Evolutionary conservation across 2,113 vertebrate species (phyloP).

Genomic region (Syngnathoides biaculeatus): DNA sequence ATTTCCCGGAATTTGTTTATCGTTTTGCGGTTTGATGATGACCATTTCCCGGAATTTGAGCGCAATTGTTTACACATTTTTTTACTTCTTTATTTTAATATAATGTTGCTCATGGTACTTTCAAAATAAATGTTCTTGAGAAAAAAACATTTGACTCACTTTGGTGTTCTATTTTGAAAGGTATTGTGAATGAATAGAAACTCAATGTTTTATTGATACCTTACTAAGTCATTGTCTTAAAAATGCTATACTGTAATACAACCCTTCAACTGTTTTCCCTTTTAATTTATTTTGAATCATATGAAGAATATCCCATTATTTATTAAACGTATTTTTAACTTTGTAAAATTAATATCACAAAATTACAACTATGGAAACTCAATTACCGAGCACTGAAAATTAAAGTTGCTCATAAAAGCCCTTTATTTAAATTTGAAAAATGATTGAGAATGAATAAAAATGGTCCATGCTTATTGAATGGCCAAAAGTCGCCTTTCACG

Average conservation of each 20-base stretch:
- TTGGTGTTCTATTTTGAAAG: neutral
- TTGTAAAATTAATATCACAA: no score
- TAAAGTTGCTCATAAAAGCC: no score
- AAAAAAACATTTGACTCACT: constrained; percentile 2
- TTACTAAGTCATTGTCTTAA: neutral
- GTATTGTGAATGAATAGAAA: neutral
- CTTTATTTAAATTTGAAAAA: no score
- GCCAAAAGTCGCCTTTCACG: no score
- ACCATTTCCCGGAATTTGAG: constrained; percentile 68
- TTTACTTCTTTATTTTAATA: constrained; percentile 73
- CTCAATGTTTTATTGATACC: neutral
- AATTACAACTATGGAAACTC: no score
- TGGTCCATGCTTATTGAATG: no score
- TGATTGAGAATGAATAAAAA: no score
- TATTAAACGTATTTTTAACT: no score
- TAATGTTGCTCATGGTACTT: constrained; percentile 66
- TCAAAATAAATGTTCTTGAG: constrained; percentile 69
- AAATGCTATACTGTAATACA: neutral
- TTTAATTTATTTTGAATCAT: no score
- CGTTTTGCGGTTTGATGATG: constrained; percentile 57
- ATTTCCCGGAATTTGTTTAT: constrained; percentile 67
- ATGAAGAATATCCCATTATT: no score
- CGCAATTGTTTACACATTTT: constrained; percentile 74
- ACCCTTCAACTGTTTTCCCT: neutral
- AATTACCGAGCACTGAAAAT: no score